These are phyloP conservation scores for Erannis defoliaria DNA, from an alignment of 2,888 invertebrate species.

Conservation along the genomic window DNA sequence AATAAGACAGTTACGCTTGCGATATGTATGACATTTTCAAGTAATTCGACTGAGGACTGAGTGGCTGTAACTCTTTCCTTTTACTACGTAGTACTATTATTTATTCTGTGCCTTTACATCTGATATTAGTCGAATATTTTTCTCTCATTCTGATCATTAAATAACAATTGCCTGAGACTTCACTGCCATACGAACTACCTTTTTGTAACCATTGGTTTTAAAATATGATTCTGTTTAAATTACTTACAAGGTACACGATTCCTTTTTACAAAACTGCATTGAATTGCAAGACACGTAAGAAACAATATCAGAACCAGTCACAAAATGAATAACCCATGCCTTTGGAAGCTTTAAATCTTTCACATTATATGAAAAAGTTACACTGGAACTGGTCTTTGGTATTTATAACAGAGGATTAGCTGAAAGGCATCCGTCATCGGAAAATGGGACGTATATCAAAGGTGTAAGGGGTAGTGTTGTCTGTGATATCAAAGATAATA, in stretches of 20 bases:
- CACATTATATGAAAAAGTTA: slow-evolving; percentile 27
- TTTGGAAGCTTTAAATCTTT: slow-evolving; percentile 28
- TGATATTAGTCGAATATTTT: too few relatives aligned
- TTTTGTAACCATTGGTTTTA: too few relatives aligned
- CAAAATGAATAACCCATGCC: slow-evolving; percentile 35
- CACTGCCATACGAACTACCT: too few relatives aligned
- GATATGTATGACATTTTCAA: too few relatives aligned
- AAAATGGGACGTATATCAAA: slow-evolving; percentile 5
- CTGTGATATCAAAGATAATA: too few relatives aligned
- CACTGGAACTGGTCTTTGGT: slow-evolving; percentile 23
- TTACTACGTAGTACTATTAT: too few relatives aligned
- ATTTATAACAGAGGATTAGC: slow-evolving; percentile 14
- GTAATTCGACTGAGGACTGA: too few relatives aligned
- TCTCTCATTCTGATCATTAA: too few relatives aligned
- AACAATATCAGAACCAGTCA: slow-evolving; percentile 28
- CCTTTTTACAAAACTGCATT: slow-evolving; percentile 23
- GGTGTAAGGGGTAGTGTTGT: background rate
- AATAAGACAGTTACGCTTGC: too few relatives aligned
- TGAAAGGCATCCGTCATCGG: background rate
- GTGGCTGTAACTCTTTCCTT: too few relatives aligned
- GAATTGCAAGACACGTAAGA: slow-evolving; percentile 20
- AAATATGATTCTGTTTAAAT: background rate
- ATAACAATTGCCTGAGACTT: too few relatives aligned
- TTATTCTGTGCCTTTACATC: too few relatives aligned
- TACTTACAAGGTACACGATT: background rate